Evolutionary conservation across 2,888 invertebrate species (phyloP).

Genomic region (Pyrgus malvae): DNA sequence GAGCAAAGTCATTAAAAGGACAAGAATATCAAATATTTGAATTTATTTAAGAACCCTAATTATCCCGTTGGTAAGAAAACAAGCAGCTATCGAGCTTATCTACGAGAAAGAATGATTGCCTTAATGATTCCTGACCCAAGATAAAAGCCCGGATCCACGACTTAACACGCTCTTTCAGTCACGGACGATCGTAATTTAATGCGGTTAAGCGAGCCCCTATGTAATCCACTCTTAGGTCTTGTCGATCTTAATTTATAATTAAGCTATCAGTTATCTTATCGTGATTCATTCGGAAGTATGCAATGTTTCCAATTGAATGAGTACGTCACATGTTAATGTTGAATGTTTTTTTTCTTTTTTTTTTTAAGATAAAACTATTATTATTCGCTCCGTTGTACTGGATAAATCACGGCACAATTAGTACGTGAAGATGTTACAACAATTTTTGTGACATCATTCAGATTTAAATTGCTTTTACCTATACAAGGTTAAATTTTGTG

Average conservation of each 20-base stretch:
- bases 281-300: no score
- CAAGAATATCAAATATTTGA: background rate
- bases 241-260: constrained; percentile 3
- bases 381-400: background rate
- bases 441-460: constrained; percentile 6
- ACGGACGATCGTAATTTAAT: constrained; percentile 15
- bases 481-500: background rate
- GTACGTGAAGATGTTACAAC: background rate
- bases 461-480: background rate
- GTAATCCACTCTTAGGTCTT: background rate
- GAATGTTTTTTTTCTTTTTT: no score
- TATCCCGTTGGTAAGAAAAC: constrained; percentile 13
- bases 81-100: constrained; percentile 14
- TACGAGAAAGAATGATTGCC: constrained; percentile 23
- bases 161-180: constrained; percentile 21
- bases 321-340: no score
- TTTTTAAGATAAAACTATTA: no score
- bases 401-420: background rate
- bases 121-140: constrained; percentile 20
- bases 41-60: constrained; percentile 17
- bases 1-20: no score
- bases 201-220: constrained; percentile 4
- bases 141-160: constrained; percentile 17
- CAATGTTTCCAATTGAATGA: no score
- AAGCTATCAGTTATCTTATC: background rate